These are phyloP conservation scores for Ischnura elegans DNA, from an alignment of 2,888 invertebrate species.

Conservation along the genomic window DNA sequence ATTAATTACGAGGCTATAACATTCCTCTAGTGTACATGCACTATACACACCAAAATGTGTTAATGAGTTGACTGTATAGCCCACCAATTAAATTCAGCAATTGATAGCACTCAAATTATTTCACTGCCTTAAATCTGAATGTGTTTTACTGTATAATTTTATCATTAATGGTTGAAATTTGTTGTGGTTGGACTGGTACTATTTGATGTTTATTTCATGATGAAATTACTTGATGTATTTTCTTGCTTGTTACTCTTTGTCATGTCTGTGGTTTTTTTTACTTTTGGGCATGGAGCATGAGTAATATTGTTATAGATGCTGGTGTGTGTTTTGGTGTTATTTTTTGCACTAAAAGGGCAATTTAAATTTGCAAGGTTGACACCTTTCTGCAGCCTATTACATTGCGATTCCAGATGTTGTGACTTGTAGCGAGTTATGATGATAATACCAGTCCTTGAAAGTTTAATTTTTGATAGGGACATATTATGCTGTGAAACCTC, in stretches of 20 bases:
- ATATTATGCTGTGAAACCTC: neutral
- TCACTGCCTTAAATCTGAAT: too few relatives aligned
- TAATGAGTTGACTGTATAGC: too few relatives aligned
- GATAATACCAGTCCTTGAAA: neutral
- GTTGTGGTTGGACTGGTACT: neutral
- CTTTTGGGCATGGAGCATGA: neutral
- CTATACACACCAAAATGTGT: too few relatives aligned
- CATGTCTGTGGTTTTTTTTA: neutral
- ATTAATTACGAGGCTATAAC: neutral
- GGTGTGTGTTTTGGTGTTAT: slow-evolving; percentile 72
- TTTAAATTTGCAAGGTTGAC: neutral
- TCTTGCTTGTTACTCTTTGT: neutral
- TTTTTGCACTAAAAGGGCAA: slow-evolving; percentile 70
- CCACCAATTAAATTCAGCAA: too few relatives aligned
- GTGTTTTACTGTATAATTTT: too few relatives aligned
- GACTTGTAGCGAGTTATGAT: neutral
- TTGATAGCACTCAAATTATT: too few relatives aligned
- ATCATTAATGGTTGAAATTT: neutral
- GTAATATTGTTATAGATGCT: neutral
- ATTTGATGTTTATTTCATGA: neutral
- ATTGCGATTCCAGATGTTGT: neutral
- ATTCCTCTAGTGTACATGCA: too few relatives aligned
- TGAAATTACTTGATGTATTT: neutral
- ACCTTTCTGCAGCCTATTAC: neutral
- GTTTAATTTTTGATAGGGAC: neutral